These are phyloP conservation scores for Corvus cornix DNA, from an alignment of 2,113 vertebrate genomes.

Conservation along the genomic window DNA sequence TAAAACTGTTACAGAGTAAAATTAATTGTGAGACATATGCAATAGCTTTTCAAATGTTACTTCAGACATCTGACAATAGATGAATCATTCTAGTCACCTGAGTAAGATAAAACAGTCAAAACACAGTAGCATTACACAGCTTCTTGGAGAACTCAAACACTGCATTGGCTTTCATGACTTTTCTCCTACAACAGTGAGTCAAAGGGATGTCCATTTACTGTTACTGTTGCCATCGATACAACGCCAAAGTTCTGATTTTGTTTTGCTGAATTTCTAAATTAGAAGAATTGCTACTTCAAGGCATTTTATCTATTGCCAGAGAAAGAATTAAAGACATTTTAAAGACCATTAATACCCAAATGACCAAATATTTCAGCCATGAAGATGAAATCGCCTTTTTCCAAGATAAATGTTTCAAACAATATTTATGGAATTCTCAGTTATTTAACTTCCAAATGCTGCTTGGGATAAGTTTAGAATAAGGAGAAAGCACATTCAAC, in stretches of 20 bases:
- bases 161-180: not conserved
- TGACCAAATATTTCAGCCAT: not conserved
- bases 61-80: not conserved
- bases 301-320: not conserved
- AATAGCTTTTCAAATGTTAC: slow-evolving; percentile 6
- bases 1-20: slow-evolving; percentile 2
- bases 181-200: not conserved
- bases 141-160: not conserved
- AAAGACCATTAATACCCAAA: not conserved
- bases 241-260: not conserved
- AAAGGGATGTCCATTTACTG: not conserved
- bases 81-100: not conserved
- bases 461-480: not conserved
- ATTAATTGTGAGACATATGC: slow-evolving; percentile 2
- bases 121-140: not conserved
- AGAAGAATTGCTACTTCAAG: not conserved
- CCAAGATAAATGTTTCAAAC: not conserved
- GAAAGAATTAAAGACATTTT: not conserved
- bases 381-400: not conserved
- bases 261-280: not conserved
- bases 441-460: not conserved
- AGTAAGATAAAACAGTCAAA: not conserved
- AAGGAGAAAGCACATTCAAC: not conserved
- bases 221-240: not conserved
- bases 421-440: not conserved